Evolutionary conservation across 2,113 vertebrate species (phyloP), one percentile per base, ranked within the genome.

Genomic region (Sisor rabdophorus): DNA sequence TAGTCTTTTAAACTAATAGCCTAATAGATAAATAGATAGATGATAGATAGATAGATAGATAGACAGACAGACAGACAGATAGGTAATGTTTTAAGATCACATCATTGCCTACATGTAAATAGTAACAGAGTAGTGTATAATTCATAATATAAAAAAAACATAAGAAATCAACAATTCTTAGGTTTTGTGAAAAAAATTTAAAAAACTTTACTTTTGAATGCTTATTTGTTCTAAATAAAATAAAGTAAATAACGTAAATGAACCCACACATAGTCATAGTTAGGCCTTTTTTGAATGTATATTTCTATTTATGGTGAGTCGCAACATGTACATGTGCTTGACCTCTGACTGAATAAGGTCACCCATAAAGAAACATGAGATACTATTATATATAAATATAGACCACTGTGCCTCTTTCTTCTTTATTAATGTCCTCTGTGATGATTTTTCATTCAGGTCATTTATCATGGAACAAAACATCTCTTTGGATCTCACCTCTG

Each of bases 401-500:
- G n/a, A 65, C 61, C 61, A 65, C 61, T 60, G 26, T 65, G 61
- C 44, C 61, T 22, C 13, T 64, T 12, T 56, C 30, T 24, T 16
- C n/a, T 22, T 52, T 52, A 50, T 50, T 74, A 40, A 69, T 65
- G 59, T 8, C 1, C 47, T 67, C 52, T 30, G 40, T 54, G 44
- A 58, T 28, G 26, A 36, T 36, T 36, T 17, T 70, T 50, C 22
- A 53, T 68, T 55, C 26, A 69, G 69, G 26, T 32, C 28, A n/a
- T 48, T 75, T 48, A 78, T 20, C 2, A 70, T 87, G 84, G 67
- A 80, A 56, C 55, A 61, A 15, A 89, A 87, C 81, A 54, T 13
- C 26, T 81, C 84, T 86, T 59, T n/a, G 30, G 48, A 60, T 0
- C 48, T 15, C 12, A 24, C 6, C 44, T 73, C 79, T 17, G 83